These are phyloP conservation scores for Trachymyrmex septentrionalis DNA, from an alignment of 1,140 invertebrate genomes.

Conservation along the genomic window DNA sequence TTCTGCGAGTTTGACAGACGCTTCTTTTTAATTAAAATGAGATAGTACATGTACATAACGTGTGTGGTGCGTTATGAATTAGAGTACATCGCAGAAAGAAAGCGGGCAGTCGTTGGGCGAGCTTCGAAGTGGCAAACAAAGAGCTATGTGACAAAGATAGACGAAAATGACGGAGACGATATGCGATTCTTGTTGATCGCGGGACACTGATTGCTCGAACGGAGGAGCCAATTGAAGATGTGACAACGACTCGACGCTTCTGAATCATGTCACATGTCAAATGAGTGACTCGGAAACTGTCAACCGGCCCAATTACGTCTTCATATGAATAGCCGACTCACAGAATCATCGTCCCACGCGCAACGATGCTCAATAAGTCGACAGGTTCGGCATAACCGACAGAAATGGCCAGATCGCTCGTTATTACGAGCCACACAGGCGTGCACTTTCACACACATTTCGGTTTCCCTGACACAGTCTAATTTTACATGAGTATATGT, in stretches of 20 bases:
- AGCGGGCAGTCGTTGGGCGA: slow-evolving; percentile 42
- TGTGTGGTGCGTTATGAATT: slow-evolving; percentile 8
- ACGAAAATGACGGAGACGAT: slow-evolving; percentile 66
- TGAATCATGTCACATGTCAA: slow-evolving; percentile 86
- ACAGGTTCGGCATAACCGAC: slow-evolving; percentile 77
- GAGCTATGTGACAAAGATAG: slow-evolving; percentile 62
- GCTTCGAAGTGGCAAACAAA: slow-evolving; percentile 65
- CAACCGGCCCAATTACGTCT: slow-evolving; percentile 84
- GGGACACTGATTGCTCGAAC: slow-evolving; percentile 81
- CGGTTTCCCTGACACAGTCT: not conserved
- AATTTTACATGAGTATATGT: not conserved
- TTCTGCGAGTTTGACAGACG: not conserved
- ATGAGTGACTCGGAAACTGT: slow-evolving; percentile 85
- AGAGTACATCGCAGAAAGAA: slow-evolving; percentile 45
- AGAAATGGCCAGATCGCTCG: slow-evolving; percentile 73
- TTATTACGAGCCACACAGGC: slow-evolving; percentile 29
- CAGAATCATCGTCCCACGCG: slow-evolving; percentile 79
- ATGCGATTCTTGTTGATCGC: slow-evolving; percentile 76
- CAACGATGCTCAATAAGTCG: slow-evolving; percentile 71
- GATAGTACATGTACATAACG: not conserved
- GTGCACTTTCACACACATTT: slow-evolving; percentile 59
- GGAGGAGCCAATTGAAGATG: slow-evolving; percentile 85
- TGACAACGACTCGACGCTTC: slow-evolving; percentile 85
- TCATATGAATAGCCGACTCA: slow-evolving; percentile 79
- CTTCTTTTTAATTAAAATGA: not conserved